phyloP scores from a whole-genome alignment of 2,888 invertebrate species.

The Parnassius glacialis region DNA sequence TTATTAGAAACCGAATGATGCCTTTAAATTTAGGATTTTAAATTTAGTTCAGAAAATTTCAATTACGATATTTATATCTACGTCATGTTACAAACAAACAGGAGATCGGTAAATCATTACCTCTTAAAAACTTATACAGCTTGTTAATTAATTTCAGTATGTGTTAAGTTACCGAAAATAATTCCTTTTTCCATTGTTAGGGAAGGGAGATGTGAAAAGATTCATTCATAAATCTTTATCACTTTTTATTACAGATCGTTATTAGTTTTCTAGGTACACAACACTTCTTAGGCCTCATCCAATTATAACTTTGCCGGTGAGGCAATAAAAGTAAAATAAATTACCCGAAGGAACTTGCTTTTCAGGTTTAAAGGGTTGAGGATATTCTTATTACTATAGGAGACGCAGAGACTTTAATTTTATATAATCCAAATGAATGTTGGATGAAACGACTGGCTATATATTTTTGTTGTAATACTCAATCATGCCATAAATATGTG shows the following conservation, averaged over 20 bases:
- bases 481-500: no score
- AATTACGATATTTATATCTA: no score
- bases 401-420: constrained; percentile 50
- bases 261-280: constrained; percentile 34
- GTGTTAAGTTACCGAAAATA: constrained; percentile 71
- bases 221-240: constrained; percentile 42
- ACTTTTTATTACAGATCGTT: constrained; percentile 38
- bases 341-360: constrained; percentile 39
- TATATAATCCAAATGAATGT: not conserved
- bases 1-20: no score
- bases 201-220: constrained; percentile 42
- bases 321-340: constrained; percentile 47
- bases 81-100: no score
- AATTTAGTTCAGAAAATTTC: no score
- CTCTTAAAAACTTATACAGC: constrained; percentile 57
- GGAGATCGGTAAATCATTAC: no score
- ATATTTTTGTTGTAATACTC: no score
- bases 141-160: constrained; percentile 71
- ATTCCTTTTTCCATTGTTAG: constrained; percentile 49
- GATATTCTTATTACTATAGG: constrained; percentile 44
- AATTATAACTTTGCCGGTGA: constrained; percentile 41
- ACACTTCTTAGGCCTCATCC: constrained; percentile 29
- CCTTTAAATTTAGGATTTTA: no score
- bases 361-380: constrained; percentile 46
- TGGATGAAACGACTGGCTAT: no score